Base-by-base conservation (phyloP, 2,797 vertebrate species). In the Graptemys geographica region DNA sequence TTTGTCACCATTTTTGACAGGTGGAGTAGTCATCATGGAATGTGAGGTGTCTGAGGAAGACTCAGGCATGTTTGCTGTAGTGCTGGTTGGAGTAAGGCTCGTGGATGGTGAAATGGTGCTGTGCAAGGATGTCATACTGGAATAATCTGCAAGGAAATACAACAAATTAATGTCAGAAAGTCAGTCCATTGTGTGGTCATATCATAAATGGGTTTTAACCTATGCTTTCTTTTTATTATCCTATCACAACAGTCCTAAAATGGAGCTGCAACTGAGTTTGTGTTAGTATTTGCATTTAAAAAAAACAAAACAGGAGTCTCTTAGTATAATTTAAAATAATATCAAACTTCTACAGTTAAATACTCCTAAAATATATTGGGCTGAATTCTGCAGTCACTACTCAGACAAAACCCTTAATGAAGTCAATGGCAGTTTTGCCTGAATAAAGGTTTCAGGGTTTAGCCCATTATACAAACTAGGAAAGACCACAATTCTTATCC, bases 1-100 rank as follows among this genome's bases (percentile, higher is more conserved):
- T 96, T 95, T 97, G 97, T 98, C 98, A 98, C 98, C 98, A 98
- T 90, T 96, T 62, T 56, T 31, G 93, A 69, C 47, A 95, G 56
- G 69, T 92, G 85, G 59, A 89, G 1, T 55, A 89, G 47, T 96
- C 92, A 81, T 44, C 59, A 62, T 62, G 59, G 59, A 62, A 62
- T 33, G 59, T 62, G 82, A 74, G 83, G 51, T 82, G 87, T n/a
- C 47, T 89, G 87, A 4, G 51, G 74, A n/a, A 69, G 28, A n/a
- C 85, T 74, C 55, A 89, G 83, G 55, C 56, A 44, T 97, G 84
- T 4, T 79, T 97, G 96, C 1, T 96, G 84, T 44, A 84, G 0
- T 94, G 97, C 1, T 94, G 97, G 57, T 15, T 33, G 83, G 0
- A 44, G 4, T 0, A 78, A 1, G 23, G 49, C 0, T 21, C 84